Evolutionary conservation across 1,140 invertebrate species (phyloP).

Genomic region (Neocloeon triangulifer): DNA sequence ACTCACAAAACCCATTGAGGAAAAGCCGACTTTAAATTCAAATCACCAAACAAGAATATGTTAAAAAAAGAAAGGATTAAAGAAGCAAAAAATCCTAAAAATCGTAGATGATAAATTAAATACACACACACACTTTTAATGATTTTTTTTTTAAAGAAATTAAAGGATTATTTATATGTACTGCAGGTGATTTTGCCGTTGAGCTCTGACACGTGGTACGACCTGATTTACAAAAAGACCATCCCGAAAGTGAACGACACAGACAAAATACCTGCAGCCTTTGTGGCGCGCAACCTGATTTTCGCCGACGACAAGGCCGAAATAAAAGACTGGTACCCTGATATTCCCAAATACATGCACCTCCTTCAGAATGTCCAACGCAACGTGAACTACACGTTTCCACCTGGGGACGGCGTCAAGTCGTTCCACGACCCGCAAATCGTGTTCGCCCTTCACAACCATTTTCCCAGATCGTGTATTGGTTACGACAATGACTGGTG

Average conservation of each 20-base stretch:
- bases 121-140: no score
- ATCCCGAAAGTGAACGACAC: conserved; percentile 44
- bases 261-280: no score
- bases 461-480: conserved; percentile 78
- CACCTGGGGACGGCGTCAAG: conserved; percentile 81
- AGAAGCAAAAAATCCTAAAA: no score
- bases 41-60: no score
- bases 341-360: conserved; percentile 74
- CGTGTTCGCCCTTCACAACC: conserved; percentile 76
- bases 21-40: no score
- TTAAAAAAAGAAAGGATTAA: no score
- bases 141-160: no score
- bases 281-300: conserved; percentile 84
- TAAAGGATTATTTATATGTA: no score
- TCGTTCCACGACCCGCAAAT: conserved; percentile 83
- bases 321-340: conserved; percentile 57
- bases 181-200: conserved; percentile 89
- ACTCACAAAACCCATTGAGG: no score
- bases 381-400: conserved; percentile 72
- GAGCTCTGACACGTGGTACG: conserved; percentile 45
- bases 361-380: conserved; percentile 85
- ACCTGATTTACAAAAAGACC: conserved; percentile 52
- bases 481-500: conserved; percentile 63
- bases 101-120: no score
- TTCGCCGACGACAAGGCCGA: conserved; percentile 76